Percentiles rank a stretch among this genome's conserved stretches.
phyloP scores from a whole-genome alignment of 1,140 invertebrate genomes.

The Apis laboriosa region DNA sequence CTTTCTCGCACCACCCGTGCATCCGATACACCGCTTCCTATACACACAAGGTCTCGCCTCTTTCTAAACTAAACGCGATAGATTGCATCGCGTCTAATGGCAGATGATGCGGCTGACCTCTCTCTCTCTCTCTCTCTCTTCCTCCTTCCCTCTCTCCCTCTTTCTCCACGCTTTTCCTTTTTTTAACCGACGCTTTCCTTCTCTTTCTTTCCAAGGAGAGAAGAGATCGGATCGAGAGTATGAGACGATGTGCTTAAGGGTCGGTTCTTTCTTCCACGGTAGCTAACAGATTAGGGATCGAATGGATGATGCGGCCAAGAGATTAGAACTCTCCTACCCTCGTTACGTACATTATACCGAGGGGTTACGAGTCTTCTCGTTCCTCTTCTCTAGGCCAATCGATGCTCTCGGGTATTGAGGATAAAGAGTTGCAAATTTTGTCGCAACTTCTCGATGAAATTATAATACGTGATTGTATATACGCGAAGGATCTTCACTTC shows the following conservation, averaged over 20 bases:
- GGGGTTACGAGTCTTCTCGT: neutral
- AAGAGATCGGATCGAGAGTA: slow-evolving; percentile 56
- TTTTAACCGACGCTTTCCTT: slow-evolving; percentile 22
- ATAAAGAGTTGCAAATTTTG: neutral
- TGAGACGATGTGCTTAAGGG: slow-evolving; percentile 64
- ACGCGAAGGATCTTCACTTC: neutral
- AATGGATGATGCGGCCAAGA: slow-evolving; percentile 59
- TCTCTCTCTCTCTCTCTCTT: slow-evolving; percentile 38
- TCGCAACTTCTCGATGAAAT: neutral
- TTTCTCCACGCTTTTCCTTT: neutral
- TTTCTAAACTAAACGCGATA: slow-evolving; percentile 15
- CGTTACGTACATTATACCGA: slow-evolving; percentile 46
- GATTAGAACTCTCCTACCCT: slow-evolving; percentile 59
- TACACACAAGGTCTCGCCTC: slow-evolving; percentile 6
- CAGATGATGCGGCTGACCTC: slow-evolving; percentile 46
- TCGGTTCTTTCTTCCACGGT: slow-evolving; percentile 48
- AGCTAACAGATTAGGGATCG: slow-evolving; percentile 61
- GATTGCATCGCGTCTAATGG: slow-evolving; percentile 63
- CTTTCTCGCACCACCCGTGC: slow-evolving; percentile 1
- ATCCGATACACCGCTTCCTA: slow-evolving; percentile 29
- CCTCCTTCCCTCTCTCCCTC: slow-evolving; percentile 40
- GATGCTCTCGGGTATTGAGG: neutral
- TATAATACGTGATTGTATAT: neutral
- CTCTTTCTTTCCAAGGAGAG: slow-evolving; percentile 40
- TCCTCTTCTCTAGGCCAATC: slow-evolving; percentile 12